A percentile compares a stretch with the other conserved stretches of the same genome.
These are phyloP conservation scores for Hylaeus anthracinus DNA, from an alignment of 1,140 invertebrate species.

Conservation along the genomic window DNA sequence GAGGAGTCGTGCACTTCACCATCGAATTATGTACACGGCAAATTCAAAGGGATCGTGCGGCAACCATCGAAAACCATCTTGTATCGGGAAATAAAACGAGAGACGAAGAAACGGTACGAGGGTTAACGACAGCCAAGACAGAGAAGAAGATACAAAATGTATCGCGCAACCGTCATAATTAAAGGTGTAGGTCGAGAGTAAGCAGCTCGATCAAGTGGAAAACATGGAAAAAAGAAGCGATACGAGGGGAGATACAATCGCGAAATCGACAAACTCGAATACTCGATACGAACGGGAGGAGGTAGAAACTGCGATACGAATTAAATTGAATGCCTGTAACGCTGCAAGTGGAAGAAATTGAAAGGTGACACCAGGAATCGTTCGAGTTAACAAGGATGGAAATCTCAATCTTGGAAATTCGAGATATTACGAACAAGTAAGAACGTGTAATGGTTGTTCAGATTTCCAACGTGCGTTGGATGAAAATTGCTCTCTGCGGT, in stretches of 20 bases:
- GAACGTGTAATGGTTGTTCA: too few species aligned
- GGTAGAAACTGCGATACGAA: too few species aligned
- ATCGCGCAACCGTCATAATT: neutral
- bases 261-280: neutral
- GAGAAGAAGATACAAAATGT: neutral
- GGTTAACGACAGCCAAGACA: neutral
- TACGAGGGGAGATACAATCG: neutral
- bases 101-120: neutral
- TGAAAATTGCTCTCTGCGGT: too few species aligned
- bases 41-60: neutral
- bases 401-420: too few species aligned
- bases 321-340: too few species aligned
- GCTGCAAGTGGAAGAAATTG: too few species aligned
- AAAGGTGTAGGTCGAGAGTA: neutral
- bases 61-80: neutral
- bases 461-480: too few species aligned
- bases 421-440: too few species aligned
- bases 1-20: neutral
- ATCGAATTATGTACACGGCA: constrained; percentile 11
- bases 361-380: too few species aligned
- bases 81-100: constrained; percentile 9
- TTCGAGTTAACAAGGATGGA: too few species aligned
- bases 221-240: neutral
- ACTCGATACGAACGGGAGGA: neutral
- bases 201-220: neutral